Base-by-base conservation (phyloP, 2,113 vertebrate species). In the Glareola pratincola region DNA sequence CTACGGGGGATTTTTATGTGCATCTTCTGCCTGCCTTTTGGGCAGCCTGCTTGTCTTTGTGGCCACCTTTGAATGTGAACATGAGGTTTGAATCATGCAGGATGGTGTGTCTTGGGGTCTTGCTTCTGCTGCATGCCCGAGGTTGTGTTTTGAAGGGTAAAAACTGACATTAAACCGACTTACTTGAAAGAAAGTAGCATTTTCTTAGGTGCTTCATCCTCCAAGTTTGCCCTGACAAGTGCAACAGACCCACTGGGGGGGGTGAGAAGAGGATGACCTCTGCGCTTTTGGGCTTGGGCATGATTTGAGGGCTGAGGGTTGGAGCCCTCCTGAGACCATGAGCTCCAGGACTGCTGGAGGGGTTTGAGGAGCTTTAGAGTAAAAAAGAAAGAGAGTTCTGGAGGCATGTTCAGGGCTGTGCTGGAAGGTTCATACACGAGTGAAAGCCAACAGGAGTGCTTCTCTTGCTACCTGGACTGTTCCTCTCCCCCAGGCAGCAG, bases 261-360 rank as follows among this genome's bases (percentile, higher is more conserved):
- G 41, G 24, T 19, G 59, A 51, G 39, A 24, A 59, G 15, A 59
- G 27, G n/a, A 19, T 34, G 56, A 24, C 4, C 9, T 67, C 47
- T 43, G 37, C 0, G 0, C 18, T 29, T 59, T 37, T 43, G 51
- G 48, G 27, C 32, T 68, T 0, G 0, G 32, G 14, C 0, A 0
- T 43, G 41, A 9, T 7, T 12, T 56, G 18, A 6, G 5, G 8
- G 7, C 4, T 1, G 8, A 24, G 23, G 4, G 30, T 39, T 76
- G 67, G 30, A 76, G 26, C 13, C 14, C 4, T 71, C 32, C 43
- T 76, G 60, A 79, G 71, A 47, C 4, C 8, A 16, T 27, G 39
- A 64, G 54, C 60, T 79, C 21, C 13, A 22, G 56, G 24, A 11
- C 14, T 80, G 13, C 16, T 37, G 36, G 21, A 45, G 7, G 30